Evolutionary conservation across 2,113 vertebrate genomes (phyloP).

Genomic region (Chaetodon auriga): DNA sequence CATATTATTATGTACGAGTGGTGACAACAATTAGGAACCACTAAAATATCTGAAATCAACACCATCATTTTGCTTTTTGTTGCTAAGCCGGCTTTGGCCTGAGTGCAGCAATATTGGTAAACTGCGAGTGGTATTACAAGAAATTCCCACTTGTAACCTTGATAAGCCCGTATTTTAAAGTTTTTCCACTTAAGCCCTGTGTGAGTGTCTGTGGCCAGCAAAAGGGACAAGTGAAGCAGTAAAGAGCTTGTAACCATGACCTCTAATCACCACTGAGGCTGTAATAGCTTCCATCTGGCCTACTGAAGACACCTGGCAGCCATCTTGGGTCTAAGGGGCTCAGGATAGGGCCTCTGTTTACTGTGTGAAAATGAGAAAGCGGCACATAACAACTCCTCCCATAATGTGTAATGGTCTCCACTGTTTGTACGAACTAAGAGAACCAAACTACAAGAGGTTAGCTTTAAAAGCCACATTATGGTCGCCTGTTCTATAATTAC

Average conservation of each 20-base stretch:
- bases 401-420: slow-evolving; percentile 19
- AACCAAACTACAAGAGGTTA: slow-evolving; percentile 1
- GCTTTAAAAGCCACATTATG: background rate
- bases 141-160: slow-evolving; percentile 61
- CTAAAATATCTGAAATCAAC: background rate
- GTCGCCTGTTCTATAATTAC: background rate
- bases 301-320: slow-evolving; percentile 76
- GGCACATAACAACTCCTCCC: slow-evolving; percentile 30
- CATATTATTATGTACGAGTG: background rate
- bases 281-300: slow-evolving; percentile 84
- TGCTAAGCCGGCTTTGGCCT: slow-evolving; percentile 8
- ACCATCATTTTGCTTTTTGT: background rate
- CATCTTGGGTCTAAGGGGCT: slow-evolving; percentile 70
- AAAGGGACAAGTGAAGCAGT: slow-evolving; percentile 78
- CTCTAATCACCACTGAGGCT: slow-evolving; percentile 80
- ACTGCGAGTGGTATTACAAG: slow-evolving; percentile 31
- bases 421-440: slow-evolving; percentile 14
- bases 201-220: slow-evolving; percentile 67
- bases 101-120: slow-evolving; percentile 20
- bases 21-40: background rate
- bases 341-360: slow-evolving; percentile 61
- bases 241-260: slow-evolving; percentile 81
- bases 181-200: slow-evolving; percentile 64
- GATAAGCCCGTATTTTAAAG: slow-evolving; percentile 49
- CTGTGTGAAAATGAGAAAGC: slow-evolving; percentile 66